Evolutionary conservation across 92 coral and sea anemone species (phyloP), one percentile per base, ranked within the genome.

Genomic region (Anthopleura xanthogrammica): DNA sequence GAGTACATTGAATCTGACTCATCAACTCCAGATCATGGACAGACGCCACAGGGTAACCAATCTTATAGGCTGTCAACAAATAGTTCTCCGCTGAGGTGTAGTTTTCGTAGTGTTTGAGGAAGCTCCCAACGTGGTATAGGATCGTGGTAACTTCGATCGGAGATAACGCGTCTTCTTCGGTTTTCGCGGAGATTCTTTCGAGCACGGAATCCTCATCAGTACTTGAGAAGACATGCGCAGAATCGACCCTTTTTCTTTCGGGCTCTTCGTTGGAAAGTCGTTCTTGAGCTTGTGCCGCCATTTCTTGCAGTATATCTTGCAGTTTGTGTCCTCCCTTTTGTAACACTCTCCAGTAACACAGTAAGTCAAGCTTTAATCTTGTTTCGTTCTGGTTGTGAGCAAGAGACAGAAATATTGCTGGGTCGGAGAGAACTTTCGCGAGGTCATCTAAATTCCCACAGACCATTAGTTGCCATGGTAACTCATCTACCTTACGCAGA

Each of bases 381-480:
- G 76, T 46, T 48, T 89, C 97, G 39, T 80, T 79, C 75, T 66
- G 79, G 24, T 86, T 74, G 56, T 86, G 77, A 39, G 86, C 88
- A 46, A 97, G 81, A 71, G 78, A 81, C 24, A 94, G 86, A 76
- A 97, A 94, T 52, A 85, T 87, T 14, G 89, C 84, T 5, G 97
- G 98, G 40, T 83, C 88, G 2, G 91, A 86, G 2, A 97, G 71
- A 50, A 85, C 85, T 77, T 84, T 79, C 12, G 87, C 77, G 81
- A 97, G 84, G 41, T 88, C 90, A 29, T 85, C 89, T 41, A 94
- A 70, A 81, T 94, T 89, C 23, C 98, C 92, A 62, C 90, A 62
- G 76, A 93, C 92, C 78, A 83, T 85, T 52, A 83, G 92, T 88
- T 97, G 99, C 99, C 99, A 97, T 79, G 95, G 99, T 65, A 97